Conservation (phyloP, 2,113 vertebrate genomes). For the Charadrius vociferus region DNA sequence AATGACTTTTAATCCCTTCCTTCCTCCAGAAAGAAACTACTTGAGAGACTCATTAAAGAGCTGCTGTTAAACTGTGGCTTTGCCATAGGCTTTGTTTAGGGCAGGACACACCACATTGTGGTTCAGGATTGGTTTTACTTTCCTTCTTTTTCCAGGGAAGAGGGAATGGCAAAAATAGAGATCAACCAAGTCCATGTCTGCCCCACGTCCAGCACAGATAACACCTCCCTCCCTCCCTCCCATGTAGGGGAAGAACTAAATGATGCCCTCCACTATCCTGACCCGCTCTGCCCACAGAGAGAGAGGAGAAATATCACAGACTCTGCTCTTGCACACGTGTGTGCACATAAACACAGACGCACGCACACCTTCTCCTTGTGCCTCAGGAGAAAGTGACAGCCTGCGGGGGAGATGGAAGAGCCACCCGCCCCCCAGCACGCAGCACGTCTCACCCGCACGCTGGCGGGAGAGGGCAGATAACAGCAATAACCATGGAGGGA, state of each 20-base stretch:
- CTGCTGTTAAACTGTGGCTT: not conserved
- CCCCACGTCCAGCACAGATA: not conserved
- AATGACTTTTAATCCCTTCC: not conserved
- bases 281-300: not conserved
- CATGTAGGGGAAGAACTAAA: not conserved
- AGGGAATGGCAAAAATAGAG: not conserved
- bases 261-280: fast-evolving
- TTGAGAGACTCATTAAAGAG: not conserved
- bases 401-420: not conserved
- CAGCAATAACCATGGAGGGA: not conserved
- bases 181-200: fast-evolving
- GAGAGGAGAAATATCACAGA: not conserved
- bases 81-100: not conserved
- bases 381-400: not conserved
- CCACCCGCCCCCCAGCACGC: fast-evolving
- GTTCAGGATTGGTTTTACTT: not conserved
- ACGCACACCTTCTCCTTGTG: not conserved
- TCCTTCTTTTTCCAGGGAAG: not conserved
- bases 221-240: not conserved
- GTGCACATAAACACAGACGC: fast-evolving
- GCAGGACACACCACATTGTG: not conserved
- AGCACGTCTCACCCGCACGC: fast-evolving
- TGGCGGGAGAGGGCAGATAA: not conserved
- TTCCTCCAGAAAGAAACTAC: not conserved
- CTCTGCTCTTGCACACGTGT: fast-evolving